phyloP scores from a whole-genome alignment of 2,888 invertebrate species.

The Thelaira solivaga region DNA sequence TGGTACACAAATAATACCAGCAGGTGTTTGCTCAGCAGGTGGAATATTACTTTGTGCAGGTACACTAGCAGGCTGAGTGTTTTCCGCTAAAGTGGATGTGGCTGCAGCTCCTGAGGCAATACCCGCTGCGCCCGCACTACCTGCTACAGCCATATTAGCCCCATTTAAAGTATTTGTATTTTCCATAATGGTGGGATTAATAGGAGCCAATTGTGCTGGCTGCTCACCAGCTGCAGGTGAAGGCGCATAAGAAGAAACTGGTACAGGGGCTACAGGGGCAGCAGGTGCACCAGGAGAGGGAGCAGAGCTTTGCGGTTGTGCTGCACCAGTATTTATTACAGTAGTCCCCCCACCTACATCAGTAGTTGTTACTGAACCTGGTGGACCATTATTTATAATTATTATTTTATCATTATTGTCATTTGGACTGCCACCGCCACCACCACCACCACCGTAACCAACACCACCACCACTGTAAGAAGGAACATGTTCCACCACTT shows the following conservation, averaged over 20 bases:
- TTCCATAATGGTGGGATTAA: conserved; percentile 15
- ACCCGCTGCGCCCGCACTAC: conserved; percentile 8
- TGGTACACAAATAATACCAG: conserved; percentile 72
- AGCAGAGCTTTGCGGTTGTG: conserved; percentile 50
- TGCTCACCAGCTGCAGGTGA: conserved; percentile 2
- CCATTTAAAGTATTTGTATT: neutral
- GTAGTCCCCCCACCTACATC: conserved; percentile 70
- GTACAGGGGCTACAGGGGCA: no score
- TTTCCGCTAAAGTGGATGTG: conserved; percentile 28
- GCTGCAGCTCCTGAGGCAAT: conserved; percentile 36
- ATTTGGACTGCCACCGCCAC: conserved; percentile 43
- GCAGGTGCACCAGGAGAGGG: conserved; percentile 54
- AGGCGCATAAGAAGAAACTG: conserved; percentile 34
- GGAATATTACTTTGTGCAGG: neutral
- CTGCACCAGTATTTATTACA: conserved; percentile 67
- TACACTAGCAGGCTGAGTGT: conserved; percentile 19
- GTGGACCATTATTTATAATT: conserved; percentile 76
- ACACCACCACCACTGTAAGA: conserved; percentile 66
- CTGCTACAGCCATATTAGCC: conserved; percentile 15
- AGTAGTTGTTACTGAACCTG: conserved; percentile 72
- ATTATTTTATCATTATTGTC: conserved; percentile 73
- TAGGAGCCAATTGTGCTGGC: conserved; percentile 17
- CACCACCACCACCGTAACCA: conserved; percentile 63
- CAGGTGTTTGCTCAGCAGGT: conserved; percentile 22
- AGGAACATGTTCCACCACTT: conserved; percentile 66